Percentiles rank a stretch among this genome's conserved stretches.
Conservation (phyloP, 2,113 vertebrate species). For the Mus musculus region GRCm39 chr5:85084001-85084500, state of each 20-base stretch:
- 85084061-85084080: neutral
- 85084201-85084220: neutral
- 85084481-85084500: neutral
- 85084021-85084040: neutral
- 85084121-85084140: neutral
- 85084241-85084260: neutral
- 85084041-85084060: neutral
- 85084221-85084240: neutral
- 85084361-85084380: neutral
- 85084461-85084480: neutral
- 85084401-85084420: neutral
- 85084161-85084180: neutral
- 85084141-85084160: neutral
- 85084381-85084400: neutral
- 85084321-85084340: neutral
- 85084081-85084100: neutral
- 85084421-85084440: neutral
- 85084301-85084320: neutral
- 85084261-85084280: neutral
- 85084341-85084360: neutral
- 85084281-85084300: neutral
- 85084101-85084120: neutral
- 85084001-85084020: neutral
- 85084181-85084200: neutral
- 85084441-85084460: neutral